Evolutionary conservation across 2,888 invertebrate species (phyloP).

Genomic region (Argyra leucocephala): DNA sequence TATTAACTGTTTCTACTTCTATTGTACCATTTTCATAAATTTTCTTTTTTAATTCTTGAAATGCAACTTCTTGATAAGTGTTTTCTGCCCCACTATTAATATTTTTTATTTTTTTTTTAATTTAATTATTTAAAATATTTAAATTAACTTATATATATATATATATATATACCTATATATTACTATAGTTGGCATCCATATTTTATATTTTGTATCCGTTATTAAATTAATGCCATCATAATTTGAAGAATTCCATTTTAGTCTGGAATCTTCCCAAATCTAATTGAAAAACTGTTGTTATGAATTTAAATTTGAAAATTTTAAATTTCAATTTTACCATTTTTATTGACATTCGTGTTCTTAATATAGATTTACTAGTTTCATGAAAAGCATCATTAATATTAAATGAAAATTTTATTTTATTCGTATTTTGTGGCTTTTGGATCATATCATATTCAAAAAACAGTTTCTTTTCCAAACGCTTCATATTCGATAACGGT

Average conservation of each 20-base stretch:
- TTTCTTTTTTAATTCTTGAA: constrained; percentile 25
- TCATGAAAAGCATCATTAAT: constrained; percentile 33
- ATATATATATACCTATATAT: constrained; percentile 30
- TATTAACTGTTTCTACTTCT: constrained; percentile 28
- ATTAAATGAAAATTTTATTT: constrained; percentile 33
- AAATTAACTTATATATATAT: no score
- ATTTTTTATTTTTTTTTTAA: neutral
- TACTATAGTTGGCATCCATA: constrained; percentile 35
- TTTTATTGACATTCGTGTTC: constrained; percentile 38
- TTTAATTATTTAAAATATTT: neutral
- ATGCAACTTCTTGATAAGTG: constrained; percentile 23
- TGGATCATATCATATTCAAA: constrained; percentile 44
- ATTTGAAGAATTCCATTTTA: constrained; percentile 52
- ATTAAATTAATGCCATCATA: constrained; percentile 45
- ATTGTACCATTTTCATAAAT: constrained; percentile 31
- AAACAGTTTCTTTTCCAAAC: constrained; percentile 47
- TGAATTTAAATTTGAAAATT: constrained; percentile 7
- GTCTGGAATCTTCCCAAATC: constrained; percentile 55
- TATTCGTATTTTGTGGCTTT: constrained; percentile 28
- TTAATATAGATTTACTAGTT: constrained; percentile 30
- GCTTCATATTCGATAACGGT: constrained; percentile 45
- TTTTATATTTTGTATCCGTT: constrained; percentile 26
- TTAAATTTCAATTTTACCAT: constrained; percentile 35
- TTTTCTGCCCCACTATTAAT: constrained; percentile 29
- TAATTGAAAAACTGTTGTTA: constrained; percentile 37